phyloP scores from a whole-genome alignment of 1,140 invertebrate species.

The Aphelenchoides avenae region DNA sequence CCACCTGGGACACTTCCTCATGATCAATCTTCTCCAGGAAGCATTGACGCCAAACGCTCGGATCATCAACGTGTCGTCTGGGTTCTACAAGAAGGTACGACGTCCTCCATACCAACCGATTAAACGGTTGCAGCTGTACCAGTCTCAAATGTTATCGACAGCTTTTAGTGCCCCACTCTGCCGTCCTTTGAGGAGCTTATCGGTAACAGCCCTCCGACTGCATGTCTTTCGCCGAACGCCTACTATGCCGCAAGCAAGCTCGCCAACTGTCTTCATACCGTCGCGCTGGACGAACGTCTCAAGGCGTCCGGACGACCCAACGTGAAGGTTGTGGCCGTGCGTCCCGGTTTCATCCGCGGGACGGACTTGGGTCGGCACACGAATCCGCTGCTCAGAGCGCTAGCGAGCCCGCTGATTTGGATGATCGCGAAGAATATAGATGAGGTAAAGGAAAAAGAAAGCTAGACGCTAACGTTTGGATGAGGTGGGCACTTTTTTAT shows the following conservation, averaged over 20 bases:
- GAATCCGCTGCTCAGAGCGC: constrained; percentile 14
- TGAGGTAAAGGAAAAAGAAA: constrained; percentile 11
- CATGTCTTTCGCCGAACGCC: constrained; percentile 2
- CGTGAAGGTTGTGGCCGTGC: constrained; percentile 25
- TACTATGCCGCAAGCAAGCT: constrained; percentile 37
- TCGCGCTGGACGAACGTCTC: constrained; percentile 12
- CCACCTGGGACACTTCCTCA: constrained; percentile 43
- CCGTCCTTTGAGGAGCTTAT: constrained; percentile 16
- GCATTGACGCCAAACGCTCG: constrained; percentile 26
- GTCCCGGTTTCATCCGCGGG: constrained; percentile 38
- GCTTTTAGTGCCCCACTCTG: constrained; percentile 5
- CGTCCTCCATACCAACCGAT: too few relatives aligned
- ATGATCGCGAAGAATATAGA: constrained; percentile 31
- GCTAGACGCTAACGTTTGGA: too few relatives aligned
- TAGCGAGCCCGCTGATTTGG: constrained; percentile 35
- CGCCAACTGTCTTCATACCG: constrained; percentile 35
- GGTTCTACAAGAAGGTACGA: constrained; percentile 36
- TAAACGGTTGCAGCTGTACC: too few relatives aligned
- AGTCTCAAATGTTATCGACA: background rate
- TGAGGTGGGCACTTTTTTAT: too few relatives aligned
- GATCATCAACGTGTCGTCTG: constrained; percentile 34
- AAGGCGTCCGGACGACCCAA: background rate
- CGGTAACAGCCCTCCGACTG: background rate
- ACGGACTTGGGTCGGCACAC: constrained; percentile 38
- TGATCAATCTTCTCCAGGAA: constrained; percentile 33